Evolutionary conservation across 2,113 vertebrate genomes (phyloP), one percentile per base, ranked within the genome.

Genomic region (Chlorocebus sabaeus): DNA sequence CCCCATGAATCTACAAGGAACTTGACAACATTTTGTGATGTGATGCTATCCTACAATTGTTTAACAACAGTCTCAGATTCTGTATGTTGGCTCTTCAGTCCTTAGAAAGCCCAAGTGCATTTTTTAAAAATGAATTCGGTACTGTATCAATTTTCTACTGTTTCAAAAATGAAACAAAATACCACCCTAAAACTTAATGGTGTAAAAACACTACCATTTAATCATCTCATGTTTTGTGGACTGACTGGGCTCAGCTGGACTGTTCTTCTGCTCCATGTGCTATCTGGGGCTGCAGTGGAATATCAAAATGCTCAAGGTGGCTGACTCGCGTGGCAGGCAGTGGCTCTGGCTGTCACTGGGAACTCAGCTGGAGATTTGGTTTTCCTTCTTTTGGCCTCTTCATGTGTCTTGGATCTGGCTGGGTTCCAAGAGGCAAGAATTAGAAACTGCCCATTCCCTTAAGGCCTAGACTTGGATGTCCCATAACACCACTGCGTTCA

Each of bases 281-380:
- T 16, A 12, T 40, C 38, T 0, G 2, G 67, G 38, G 30, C 84
- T 72, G 64, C 43, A 4, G 8, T 0, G 2, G 52, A 72, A 40
- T 45, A 40, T 23, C 50, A 76, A 13, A 0, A 2, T 1, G 32
- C 2, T 55, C 18, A 20, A 5, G 17, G 25, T 0, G 17, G 64
- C 18, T 79, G 25, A 3, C 32, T n/a, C 3, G 10, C 1, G 0
- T 0, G 2, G 61, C 35, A 23, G 25, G 8, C 23, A 1, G 2
- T 10, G 55, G 35, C 3, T 0, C 25, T 27, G 38, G 32, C 18
- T 50, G 25, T 48, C 22, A 2, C 20, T 6, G n/a, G 70, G 8
- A 30, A 23, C 76, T 35, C 43, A 3, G 17, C 11, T 20, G 64
- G 3, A 22, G 38, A 57, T 30, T 40, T 16, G 1, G 48, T 80